These are phyloP conservation scores for Manis javanica DNA, from an alignment of 2,797 vertebrate species.

Conservation along the genomic window DNA sequence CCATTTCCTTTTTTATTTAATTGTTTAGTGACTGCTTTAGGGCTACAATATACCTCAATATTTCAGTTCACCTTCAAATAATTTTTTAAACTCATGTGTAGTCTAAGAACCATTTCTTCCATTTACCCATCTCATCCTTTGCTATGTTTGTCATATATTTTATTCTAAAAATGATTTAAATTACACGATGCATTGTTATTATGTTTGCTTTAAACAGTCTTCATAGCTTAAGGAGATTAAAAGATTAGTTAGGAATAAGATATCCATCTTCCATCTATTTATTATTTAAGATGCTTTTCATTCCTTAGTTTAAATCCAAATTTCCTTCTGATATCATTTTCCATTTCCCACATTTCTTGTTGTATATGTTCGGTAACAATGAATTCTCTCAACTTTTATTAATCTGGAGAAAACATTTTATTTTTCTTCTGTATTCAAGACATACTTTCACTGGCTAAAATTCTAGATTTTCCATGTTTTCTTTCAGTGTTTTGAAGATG, in stretches of 20 bases:
- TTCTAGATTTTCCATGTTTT: not conserved
- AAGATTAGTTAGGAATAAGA: not conserved
- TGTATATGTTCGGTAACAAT: not conserved
- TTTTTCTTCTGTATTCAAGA: constrained; percentile 4
- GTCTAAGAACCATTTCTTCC: not conserved
- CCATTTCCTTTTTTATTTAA: not conserved
- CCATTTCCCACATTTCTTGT: not conserved
- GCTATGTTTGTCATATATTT: not conserved
- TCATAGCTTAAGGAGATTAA: not conserved
- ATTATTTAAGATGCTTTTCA: not conserved
- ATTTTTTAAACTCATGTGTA: not conserved
- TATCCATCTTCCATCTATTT: not conserved
- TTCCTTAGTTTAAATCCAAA: not conserved
- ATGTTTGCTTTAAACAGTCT: not conserved
- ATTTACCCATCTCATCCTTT: not conserved
- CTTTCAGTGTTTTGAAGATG: not conserved
- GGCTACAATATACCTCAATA: not conserved
- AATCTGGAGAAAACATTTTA: not conserved
- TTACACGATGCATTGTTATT: not conserved
- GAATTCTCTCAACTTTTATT: not conserved
- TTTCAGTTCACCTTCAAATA: not conserved
- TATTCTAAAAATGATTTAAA: not conserved
- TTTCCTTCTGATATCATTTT: constrained; percentile 10
- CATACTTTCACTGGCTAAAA: constrained; percentile 24
- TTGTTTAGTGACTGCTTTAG: not conserved